Evolutionary conservation across 1,140 invertebrate species (phyloP), one percentile per base, ranked within the genome.

Genomic region (Rhagoletis pomonella): DNA sequence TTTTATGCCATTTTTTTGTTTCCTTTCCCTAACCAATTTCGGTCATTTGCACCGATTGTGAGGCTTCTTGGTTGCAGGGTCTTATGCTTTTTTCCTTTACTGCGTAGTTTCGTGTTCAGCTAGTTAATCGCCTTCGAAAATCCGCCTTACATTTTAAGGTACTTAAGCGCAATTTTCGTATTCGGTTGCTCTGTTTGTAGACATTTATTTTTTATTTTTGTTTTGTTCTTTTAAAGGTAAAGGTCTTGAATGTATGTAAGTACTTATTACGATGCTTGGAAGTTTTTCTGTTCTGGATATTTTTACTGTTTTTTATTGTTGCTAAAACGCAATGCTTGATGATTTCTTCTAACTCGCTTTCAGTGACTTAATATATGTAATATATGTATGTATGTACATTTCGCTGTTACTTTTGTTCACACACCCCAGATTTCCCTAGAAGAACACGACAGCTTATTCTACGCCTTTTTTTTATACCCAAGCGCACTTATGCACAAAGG

Each of bases 41-140:
- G 67, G 67, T 5, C 14, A 73, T 73, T 73, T 73, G 67, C 67
- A 73, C 42, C 67, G 39, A 73, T 73, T 73, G 67, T 73, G 67
- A 3, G 44, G 67, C 42, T 47, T n/a, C 64, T 29, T 65, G 4
- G 17, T 7, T 5, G 5, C 10, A 55, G 50, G 50, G 5, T 7
- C 5, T 5, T 10, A 55, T 7, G 50, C 1, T 7, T 5, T 17
- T 73, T 14, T 2, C 17, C 42, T 73, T 17, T 69, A 44, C n/a
- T 44, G 10, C 19, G 1, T 4, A 7, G 17, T 73, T n/a, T 62
- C 17, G 4, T 47, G 42, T 44, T 44, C 50, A 3, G 42, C 42
- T 42, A 47, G 42, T 73, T 73, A 73, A 73, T 73, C 67, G 67
- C 67, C 42, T 73, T 73, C 17, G 1, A 44, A 73, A 73, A 73